A percentile compares a stretch with the other conserved stretches of the same genome.
Evolutionary conservation across 2,797 vertebrate genomes (phyloP).

Genomic region (Limnodromus scolopaceus): DNA sequence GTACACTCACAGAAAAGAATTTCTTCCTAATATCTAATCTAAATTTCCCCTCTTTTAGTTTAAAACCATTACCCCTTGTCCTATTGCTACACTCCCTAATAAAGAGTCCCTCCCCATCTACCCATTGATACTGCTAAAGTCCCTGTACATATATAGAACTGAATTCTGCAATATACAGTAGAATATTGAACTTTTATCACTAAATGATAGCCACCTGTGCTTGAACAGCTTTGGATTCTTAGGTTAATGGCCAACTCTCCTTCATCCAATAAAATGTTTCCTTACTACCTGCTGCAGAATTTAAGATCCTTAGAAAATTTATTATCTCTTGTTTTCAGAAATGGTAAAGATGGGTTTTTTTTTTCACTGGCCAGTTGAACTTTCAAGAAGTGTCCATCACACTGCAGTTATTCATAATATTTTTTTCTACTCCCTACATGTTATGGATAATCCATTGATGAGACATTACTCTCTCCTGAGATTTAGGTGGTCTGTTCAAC

Average conservation of each 20-base stretch:
- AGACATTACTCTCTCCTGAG: neutral
- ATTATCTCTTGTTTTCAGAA: neutral
- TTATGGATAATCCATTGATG: neutral
- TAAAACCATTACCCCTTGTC: no score
- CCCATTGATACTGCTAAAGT: neutral
- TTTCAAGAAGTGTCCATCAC: neutral
- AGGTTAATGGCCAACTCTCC: neutral
- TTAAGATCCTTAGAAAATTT: neutral
- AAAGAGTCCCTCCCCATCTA: no score
- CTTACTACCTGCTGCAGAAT: neutral
- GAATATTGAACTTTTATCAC: neutral
- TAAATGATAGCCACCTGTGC: neutral
- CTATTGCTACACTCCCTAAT: no score
- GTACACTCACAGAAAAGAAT: no score
- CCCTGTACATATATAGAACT: neutral
- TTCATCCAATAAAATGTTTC: neutral
- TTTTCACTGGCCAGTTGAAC: neutral
- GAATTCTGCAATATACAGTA: neutral
- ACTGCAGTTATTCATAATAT: neutral
- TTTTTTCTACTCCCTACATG: neutral
- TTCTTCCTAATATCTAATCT: no score
- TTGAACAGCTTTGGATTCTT: neutral
- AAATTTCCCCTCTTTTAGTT: no score
- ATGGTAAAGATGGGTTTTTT: neutral
- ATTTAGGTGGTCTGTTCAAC: neutral